These are phyloP conservation scores for Magallana gigas DNA, from an alignment of 1,140 invertebrate species.

Conservation along the genomic window DNA sequence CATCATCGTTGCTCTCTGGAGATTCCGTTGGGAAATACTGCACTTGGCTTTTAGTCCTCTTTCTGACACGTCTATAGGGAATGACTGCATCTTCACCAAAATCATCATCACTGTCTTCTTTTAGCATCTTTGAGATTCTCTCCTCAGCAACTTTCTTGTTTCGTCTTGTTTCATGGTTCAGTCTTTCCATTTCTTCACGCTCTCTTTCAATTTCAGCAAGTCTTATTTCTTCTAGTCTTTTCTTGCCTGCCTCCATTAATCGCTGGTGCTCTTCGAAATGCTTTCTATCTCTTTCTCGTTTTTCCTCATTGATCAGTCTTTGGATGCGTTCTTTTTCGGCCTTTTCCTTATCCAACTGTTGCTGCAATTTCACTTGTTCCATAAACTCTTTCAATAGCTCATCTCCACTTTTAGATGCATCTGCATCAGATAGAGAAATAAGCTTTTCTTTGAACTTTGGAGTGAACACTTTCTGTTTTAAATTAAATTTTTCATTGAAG, in stretches of 20 bases:
- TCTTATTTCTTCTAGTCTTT: constrained; percentile 53
- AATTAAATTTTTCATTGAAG: constrained; percentile 53
- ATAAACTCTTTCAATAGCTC: constrained; percentile 74
- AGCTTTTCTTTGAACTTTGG: constrained; percentile 58
- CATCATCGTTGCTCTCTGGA: constrained; percentile 53
- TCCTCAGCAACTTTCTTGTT: constrained; percentile 52
- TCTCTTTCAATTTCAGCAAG: constrained; percentile 51
- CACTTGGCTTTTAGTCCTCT: not conserved
- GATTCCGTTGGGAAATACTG: constrained; percentile 23
- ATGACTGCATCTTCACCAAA: constrained; percentile 48
- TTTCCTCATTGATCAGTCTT: constrained; percentile 49
- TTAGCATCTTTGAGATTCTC: constrained; percentile 42
- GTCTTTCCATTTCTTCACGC: constrained; percentile 47
- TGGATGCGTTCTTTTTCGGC: constrained; percentile 52
- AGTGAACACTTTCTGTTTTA: constrained; percentile 62
- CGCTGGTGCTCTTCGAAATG: constrained; percentile 41
- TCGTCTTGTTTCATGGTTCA: constrained; percentile 54
- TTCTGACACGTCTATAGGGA: not conserved
- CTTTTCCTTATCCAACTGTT: constrained; percentile 61
- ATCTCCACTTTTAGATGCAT: constrained; percentile 73
- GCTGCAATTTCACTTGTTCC: constrained; percentile 65
- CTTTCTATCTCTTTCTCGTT: constrained; percentile 42
- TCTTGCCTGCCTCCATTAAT: constrained; percentile 57
- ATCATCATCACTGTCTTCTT: constrained; percentile 55
- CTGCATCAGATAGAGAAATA: constrained; percentile 65